These are phyloP conservation scores for Notodonta ziczac DNA, from an alignment of 2,888 invertebrate species.

Conservation along the genomic window DNA sequence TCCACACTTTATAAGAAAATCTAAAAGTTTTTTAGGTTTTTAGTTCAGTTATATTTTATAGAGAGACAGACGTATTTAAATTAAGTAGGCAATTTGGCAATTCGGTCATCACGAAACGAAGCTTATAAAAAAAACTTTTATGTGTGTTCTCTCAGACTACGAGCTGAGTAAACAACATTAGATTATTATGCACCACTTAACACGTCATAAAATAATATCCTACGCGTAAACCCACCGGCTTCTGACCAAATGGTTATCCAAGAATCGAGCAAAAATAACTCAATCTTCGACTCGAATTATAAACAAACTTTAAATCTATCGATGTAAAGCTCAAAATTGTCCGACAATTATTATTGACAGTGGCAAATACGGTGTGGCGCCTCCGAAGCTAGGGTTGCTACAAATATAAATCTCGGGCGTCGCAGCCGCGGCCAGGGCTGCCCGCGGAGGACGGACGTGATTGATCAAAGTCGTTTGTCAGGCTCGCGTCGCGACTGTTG, in stretches of 20 bases:
- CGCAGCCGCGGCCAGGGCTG: conserved; percentile 70
- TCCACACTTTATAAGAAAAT: too few relatives aligned
- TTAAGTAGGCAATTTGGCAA: too few relatives aligned
- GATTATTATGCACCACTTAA: conserved; percentile 35
- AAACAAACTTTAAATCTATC: conserved; percentile 18
- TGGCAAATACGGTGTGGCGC: conserved; percentile 51
- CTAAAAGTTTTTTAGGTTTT: too few relatives aligned
- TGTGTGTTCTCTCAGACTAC: conserved; percentile 13
- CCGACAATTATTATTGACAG: conserved; percentile 48
- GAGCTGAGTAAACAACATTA: conserved; percentile 32
- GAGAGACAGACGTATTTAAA: too few relatives aligned
- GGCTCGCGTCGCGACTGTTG: conserved; percentile 77
- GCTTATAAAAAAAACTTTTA: not conserved
- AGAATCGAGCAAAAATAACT: conserved; percentile 36
- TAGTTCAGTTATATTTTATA: too few relatives aligned
- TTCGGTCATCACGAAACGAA: too few relatives aligned
- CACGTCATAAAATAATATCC: conserved; percentile 45
- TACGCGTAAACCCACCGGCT: conserved; percentile 46
- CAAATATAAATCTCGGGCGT: conserved; percentile 59
- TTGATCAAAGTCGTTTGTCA: conserved; percentile 83
- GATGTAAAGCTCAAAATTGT: conserved; percentile 47
- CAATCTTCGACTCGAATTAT: conserved; percentile 11
- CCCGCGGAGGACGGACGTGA: conserved; percentile 75
- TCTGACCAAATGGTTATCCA: conserved; percentile 47
- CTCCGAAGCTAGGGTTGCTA: conserved; percentile 69